phyloP scores from a whole-genome alignment of 2,797 vertebrate species.

The Cirrhinus molitorella region DNA sequence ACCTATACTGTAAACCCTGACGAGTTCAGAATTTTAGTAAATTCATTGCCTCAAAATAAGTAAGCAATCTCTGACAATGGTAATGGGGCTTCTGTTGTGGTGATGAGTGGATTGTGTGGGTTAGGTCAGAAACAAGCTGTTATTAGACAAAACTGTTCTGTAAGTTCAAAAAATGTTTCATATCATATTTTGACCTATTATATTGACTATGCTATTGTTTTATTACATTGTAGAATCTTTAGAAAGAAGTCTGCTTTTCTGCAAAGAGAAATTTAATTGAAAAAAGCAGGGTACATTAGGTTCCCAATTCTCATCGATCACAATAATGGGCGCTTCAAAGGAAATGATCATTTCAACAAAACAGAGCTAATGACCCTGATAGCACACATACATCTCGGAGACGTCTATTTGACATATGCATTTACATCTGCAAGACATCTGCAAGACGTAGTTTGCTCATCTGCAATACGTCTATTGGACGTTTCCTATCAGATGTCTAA shows the following conservation, averaged over 20 bases:
- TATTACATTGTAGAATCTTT: background rate
- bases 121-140: background rate
- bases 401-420: too few relatives aligned
- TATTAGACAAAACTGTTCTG: background rate
- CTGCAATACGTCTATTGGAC: too few relatives aligned
- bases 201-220: background rate
- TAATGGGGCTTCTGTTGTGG: background rate
- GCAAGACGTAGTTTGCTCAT: too few relatives aligned
- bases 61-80: background rate
- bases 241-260: slow-evolving; percentile 5
- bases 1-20: background rate
- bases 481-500: too few relatives aligned
- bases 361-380: too few relatives aligned
- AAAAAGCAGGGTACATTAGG: background rate
- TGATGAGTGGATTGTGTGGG: background rate
- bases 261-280: background rate
- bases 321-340: background rate
- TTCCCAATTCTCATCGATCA: background rate
- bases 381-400: too few relatives aligned
- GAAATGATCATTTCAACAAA: background rate
- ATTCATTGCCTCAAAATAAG: background rate
- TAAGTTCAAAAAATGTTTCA: slow-evolving; percentile 20
- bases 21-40: background rate
- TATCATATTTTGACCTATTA: background rate
- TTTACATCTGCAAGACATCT: too few relatives aligned